A percentile compares a stretch with the other conserved stretches of the same genome.
These are phyloP conservation scores for Rhodinocichla rosea DNA, from an alignment of 2,113 vertebrate genomes.

Conservation along the genomic window DNA sequence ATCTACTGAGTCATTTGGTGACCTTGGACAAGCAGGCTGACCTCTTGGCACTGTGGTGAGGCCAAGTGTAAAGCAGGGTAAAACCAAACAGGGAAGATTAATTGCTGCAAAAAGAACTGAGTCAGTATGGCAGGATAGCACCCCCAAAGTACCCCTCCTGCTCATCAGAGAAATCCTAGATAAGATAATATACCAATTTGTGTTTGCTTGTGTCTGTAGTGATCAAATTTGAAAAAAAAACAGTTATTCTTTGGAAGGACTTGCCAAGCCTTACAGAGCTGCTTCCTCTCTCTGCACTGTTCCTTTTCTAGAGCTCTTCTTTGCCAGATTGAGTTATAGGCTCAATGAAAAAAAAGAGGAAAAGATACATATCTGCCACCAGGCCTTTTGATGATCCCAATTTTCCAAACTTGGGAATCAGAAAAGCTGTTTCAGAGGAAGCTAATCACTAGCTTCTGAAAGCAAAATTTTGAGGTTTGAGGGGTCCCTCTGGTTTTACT, in stretches of 20 bases:
- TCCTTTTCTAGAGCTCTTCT: conserved; percentile 14
- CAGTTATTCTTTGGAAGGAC: background rate
- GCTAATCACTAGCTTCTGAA: conserved; percentile 18
- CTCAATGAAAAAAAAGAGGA: background rate
- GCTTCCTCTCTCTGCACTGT: background rate
- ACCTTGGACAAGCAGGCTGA: conserved; percentile 12
- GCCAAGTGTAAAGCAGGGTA: background rate
- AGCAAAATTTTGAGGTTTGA: conserved; percentile 7
- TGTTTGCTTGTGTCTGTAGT: background rate
- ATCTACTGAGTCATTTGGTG: conserved; percentile 13
- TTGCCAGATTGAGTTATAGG: conserved; percentile 14
- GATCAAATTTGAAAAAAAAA: conserved; percentile 7
- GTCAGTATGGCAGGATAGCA: background rate
- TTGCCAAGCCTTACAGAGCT: conserved; percentile 45
- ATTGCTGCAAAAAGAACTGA: background rate
- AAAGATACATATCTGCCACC: background rate
- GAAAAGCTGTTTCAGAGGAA: background rate
- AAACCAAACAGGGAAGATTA: background rate
- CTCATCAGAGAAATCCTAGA: background rate
- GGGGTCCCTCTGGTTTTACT: background rate
- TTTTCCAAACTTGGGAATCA: conserved; percentile 3
- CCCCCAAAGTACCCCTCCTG: background rate
- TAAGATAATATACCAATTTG: background rate
- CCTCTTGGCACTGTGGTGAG: background rate
- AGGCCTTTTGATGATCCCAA: background rate